A percentile compares a stretch with the other conserved stretches of the same genome.
Evolutionary conservation across 1,140 invertebrate genomes (phyloP).

Genomic region (Polypedilum pembai): DNA sequence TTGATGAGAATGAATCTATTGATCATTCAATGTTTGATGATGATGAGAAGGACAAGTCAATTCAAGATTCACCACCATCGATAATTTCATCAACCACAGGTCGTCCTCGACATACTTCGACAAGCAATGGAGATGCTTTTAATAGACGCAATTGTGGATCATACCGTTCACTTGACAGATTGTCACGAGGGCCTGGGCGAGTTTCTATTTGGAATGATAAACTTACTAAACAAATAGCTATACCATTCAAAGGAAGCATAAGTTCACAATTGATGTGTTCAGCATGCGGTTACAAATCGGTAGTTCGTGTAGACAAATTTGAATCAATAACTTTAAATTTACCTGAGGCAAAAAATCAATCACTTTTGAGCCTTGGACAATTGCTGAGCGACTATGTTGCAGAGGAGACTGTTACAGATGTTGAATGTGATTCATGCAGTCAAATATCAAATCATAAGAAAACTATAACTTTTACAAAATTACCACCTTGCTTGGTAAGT

Average conservation of each 20-base stretch:
- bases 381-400: slow-evolving; percentile 74
- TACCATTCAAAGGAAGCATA: slow-evolving; percentile 72
- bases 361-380: slow-evolving; percentile 46
- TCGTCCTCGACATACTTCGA: slow-evolving; percentile 16
- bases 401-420: slow-evolving; percentile 73
- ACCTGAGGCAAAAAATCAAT: slow-evolving; percentile 48
- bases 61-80: slow-evolving; percentile 29
- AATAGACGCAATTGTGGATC: slow-evolving; percentile 39
- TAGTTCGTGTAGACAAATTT: slow-evolving; percentile 81
- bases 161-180: slow-evolving; percentile 44
- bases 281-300: slow-evolving; percentile 70
- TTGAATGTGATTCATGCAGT: slow-evolving; percentile 73
- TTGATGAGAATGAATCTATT: slow-evolving; percentile 32
- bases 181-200: slow-evolving; percentile 40
- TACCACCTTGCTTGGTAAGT: slow-evolving; percentile 39
- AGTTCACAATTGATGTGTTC: slow-evolving; percentile 77
- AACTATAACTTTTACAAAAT: slow-evolving; percentile 76
- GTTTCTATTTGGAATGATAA: slow-evolving; percentile 42
- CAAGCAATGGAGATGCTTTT: slow-evolving; percentile 33
- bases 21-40: slow-evolving; percentile 38
- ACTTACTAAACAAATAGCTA: slow-evolving; percentile 45
- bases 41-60: slow-evolving; percentile 31
- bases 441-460: slow-evolving; percentile 59
- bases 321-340: slow-evolving; percentile 75
- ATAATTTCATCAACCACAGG: slow-evolving; percentile 30